Percentiles rank a stretch among this genome's conserved stretches.
These are phyloP conservation scores for Taeniopygia guttata DNA, from an alignment of 2,797 vertebrate genomes.

Conservation along the genomic window DNA sequence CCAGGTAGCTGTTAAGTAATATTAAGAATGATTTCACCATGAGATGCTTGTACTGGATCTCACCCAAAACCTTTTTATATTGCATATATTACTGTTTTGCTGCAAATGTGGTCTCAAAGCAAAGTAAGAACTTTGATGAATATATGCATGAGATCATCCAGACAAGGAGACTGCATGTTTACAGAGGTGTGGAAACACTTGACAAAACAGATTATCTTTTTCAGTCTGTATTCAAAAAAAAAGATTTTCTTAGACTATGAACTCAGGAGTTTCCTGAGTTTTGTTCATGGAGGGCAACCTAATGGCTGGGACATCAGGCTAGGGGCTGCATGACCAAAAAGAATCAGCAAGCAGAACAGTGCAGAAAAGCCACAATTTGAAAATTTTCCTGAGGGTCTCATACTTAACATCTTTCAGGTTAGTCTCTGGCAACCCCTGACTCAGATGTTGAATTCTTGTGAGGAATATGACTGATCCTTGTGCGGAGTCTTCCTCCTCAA, in stretches of 20 bases:
- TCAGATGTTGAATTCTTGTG: background rate
- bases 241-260: conserved; percentile 9
- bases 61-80: background rate
- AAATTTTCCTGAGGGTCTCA: background rate
- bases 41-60: conserved; percentile 25
- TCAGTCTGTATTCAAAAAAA: conserved; percentile 32
- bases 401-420: background rate
- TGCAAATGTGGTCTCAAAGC: conserved; percentile 7
- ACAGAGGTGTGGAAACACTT: conserved; percentile 29
- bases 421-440: background rate
- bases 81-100: background rate
- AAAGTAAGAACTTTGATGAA: conserved; percentile 35
- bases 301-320: background rate
- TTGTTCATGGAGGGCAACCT: background rate
- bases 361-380: background rate
- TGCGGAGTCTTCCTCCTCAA: background rate
- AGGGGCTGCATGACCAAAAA: background rate
- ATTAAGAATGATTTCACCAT: conserved; percentile 19
- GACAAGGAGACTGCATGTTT: background rate
- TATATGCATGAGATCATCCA: conserved; percentile 19
- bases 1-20: conserved; percentile 32
- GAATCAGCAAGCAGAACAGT: background rate
- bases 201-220: conserved; percentile 14
- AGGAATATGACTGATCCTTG: background rate
- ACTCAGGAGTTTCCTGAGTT: background rate